Percentiles rank a stretch among this genome's conserved stretches.
These are phyloP conservation scores for Euplagia quadripunctaria DNA, from an alignment of 2,888 invertebrate genomes.

Conservation along the genomic window DNA sequence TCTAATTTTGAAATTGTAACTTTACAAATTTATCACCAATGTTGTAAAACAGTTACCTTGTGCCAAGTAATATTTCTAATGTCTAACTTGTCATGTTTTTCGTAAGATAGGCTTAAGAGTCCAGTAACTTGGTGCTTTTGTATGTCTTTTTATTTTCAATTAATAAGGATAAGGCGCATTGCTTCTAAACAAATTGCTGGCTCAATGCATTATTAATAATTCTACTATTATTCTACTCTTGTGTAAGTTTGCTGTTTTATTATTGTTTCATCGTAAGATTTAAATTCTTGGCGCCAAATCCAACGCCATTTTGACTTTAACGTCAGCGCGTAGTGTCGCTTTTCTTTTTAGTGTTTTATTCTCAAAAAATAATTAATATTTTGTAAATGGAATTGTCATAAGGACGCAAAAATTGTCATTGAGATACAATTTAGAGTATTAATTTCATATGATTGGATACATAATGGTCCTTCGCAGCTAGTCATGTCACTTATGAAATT, in stretches of 20 bases:
- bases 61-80: conserved; percentile 22
- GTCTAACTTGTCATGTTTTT: conserved; percentile 32
- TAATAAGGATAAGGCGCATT: conserved; percentile 59
- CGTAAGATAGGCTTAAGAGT: conserved; percentile 62
- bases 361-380: conserved; percentile 34
- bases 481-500: conserved; percentile 78
- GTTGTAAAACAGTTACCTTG: neutral
- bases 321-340: conserved; percentile 24
- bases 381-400: conserved; percentile 33
- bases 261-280: conserved; percentile 41
- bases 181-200: conserved; percentile 74
- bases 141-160: conserved; percentile 57
- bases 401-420: conserved; percentile 38
- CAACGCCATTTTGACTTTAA: conserved; percentile 46
- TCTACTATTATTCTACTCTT: conserved; percentile 51
- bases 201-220: conserved; percentile 74
- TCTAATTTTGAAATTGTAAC: neutral
- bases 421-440: conserved; percentile 44
- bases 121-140: conserved; percentile 73
- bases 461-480: conserved; percentile 75
- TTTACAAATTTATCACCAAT: neutral
- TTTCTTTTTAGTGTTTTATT: conserved; percentile 22
- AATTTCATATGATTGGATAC: conserved; percentile 48
- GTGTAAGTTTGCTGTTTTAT: conserved; percentile 59
- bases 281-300: conserved; percentile 36